Evolutionary conservation across 2,888 invertebrate species (phyloP).

Genomic region (Melieria omissa): DNA sequence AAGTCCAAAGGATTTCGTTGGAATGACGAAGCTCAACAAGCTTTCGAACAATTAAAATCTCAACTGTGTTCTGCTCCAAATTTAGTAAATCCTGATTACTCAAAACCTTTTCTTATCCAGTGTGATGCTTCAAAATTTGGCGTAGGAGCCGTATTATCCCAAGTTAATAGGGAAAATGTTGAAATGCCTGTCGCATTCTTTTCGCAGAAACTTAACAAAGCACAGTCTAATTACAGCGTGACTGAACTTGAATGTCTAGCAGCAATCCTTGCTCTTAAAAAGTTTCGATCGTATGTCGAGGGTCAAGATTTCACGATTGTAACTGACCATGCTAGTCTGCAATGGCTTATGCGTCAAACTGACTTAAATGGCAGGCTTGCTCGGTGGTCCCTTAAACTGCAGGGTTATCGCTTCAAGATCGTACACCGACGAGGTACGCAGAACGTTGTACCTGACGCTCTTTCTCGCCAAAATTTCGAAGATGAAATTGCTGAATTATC

Average conservation of each 20-base stretch:
- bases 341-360: not conserved
- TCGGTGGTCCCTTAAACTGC: slow-evolving; percentile 23
- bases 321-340: slow-evolving; percentile 2
- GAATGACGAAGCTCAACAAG: too few species aligned
- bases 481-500: not conserved
- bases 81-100: too few species aligned
- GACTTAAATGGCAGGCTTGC: slow-evolving; percentile 16
- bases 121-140: too few species aligned
- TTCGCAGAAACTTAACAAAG: slow-evolving; percentile 40
- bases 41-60: too few species aligned
- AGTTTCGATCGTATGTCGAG: not conserved
- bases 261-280: slow-evolving; percentile 14
- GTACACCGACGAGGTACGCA: slow-evolving; percentile 18
- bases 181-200: too few species aligned
- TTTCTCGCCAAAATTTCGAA: slow-evolving; percentile 17
- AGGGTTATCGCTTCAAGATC: slow-evolving; percentile 18
- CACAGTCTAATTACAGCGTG: slow-evolving; percentile 22
- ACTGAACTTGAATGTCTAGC: slow-evolving; percentile 24
- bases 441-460: slow-evolving; percentile 19
- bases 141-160: too few species aligned
- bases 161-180: too few species aligned
- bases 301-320: not conserved
- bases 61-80: too few species aligned
- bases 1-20: too few species aligned
- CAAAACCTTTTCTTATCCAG: too few species aligned